Evolutionary conservation across 2,888 invertebrate genomes (phyloP).

Genomic region (Chironomus tentans): DNA sequence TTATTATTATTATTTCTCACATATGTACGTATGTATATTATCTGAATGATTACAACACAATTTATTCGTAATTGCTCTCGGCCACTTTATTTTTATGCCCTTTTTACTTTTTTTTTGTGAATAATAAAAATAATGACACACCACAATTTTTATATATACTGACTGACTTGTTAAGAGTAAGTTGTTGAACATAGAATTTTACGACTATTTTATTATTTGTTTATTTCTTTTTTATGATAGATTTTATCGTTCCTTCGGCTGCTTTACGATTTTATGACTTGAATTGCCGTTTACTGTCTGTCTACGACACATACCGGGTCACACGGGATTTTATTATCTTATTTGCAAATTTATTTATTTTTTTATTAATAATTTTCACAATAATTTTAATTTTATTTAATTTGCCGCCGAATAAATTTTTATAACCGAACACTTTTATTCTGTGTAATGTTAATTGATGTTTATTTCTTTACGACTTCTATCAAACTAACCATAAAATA

Average conservation of each 20-base stretch:
- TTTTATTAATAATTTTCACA: not conserved
- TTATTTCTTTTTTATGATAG: slow-evolving; percentile 23
- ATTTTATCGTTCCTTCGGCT: slow-evolving; percentile 14
- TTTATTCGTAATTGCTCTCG: no score
- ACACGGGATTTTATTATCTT: no score
- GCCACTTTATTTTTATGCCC: no score
- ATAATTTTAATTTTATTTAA: not conserved
- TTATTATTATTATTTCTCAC: no score
- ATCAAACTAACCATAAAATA: slow-evolving; percentile 46
- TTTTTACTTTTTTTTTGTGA: no score
- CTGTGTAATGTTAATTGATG: slow-evolving; percentile 33
- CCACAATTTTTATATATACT: no score
- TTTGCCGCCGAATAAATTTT: not conserved
- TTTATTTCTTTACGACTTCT: slow-evolving; percentile 47
- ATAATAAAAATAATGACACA: no score
- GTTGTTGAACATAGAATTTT: slow-evolving; percentile 11
- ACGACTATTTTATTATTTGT: slow-evolving; percentile 25
- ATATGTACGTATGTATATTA: no score
- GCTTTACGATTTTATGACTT: slow-evolving; percentile 5
- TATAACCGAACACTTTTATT: not conserved
- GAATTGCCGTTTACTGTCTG: not conserved
- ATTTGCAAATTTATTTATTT: not conserved
- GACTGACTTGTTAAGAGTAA: not conserved
- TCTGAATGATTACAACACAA: no score
- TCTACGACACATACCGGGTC: not conserved